Percentiles rank a stretch among this genome's conserved stretches.
Conservation (phyloP, 2,797 vertebrate genomes). For the Falco novaeseelandiae region DNA sequence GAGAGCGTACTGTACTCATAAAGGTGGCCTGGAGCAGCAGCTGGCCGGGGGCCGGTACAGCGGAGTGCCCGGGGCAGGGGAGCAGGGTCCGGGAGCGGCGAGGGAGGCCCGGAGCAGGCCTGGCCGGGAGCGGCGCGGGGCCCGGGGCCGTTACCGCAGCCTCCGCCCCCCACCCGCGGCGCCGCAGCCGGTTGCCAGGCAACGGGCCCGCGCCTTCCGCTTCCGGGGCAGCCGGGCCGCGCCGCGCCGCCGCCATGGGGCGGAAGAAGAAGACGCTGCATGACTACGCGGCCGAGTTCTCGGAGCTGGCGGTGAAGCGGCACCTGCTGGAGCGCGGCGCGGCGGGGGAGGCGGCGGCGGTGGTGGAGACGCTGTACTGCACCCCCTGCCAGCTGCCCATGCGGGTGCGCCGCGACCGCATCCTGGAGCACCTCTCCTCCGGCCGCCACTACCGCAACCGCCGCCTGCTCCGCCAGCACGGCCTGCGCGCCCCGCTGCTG, state of each 20-base stretch:
- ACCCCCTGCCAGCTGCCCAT: conserved; percentile 66
- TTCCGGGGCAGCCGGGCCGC: background rate
- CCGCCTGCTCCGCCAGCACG: conserved; percentile 52
- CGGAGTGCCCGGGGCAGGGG: no score
- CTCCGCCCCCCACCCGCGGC: background rate
- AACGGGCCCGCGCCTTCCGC: background rate
- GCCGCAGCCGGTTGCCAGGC: background rate
- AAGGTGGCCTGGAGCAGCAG: no score
- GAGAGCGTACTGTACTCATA: no score
- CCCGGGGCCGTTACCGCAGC: background rate
- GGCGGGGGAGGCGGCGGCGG: conserved; percentile 18
- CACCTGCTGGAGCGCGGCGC: conserved; percentile 17
- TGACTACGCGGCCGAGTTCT: conserved; percentile 60
- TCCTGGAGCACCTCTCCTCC: conserved; percentile 67
- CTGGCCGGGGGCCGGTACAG: no score
- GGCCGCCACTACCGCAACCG: conserved; percentile 67
- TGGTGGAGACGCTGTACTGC: conserved; percentile 61
- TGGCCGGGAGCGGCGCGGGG: background rate
- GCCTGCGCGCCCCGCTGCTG: conserved; percentile 11
- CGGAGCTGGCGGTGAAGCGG: conserved; percentile 61
- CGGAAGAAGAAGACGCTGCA: conserved; percentile 63
- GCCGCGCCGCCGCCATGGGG: background rate
- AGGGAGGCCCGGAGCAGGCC: no score
- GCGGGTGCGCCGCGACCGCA: conserved; percentile 59
- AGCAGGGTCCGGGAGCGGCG: no score